These are phyloP conservation scores for Syngnathus typhle DNA, from an alignment of 2,113 vertebrate genomes.

Conservation along the genomic window DNA sequence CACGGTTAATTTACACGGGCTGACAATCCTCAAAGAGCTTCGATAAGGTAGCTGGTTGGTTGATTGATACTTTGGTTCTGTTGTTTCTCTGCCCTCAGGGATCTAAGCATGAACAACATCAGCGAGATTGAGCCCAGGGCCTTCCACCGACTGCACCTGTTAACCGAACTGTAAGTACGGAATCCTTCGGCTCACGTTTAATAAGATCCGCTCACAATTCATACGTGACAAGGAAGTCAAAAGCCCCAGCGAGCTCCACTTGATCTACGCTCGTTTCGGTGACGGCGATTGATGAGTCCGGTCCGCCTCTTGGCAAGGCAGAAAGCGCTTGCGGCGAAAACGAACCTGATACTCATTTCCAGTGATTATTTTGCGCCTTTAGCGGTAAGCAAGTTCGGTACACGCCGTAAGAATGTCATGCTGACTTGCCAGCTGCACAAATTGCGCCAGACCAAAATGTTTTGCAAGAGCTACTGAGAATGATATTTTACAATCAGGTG, in stretches of 20 bases:
- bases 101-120: slow-evolving; percentile 98
- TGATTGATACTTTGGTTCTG: slow-evolving; percentile 35
- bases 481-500: too few species aligned
- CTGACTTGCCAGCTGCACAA: slow-evolving; percentile 35
- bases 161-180: slow-evolving; percentile 91
- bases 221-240: slow-evolving; percentile 38
- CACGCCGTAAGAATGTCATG: slow-evolving; percentile 33
- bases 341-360: slow-evolving; percentile 52
- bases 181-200: slow-evolving; percentile 29
- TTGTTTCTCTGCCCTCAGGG: slow-evolving; percentile 63
- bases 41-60: slow-evolving; percentile 5
- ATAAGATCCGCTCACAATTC: slow-evolving; percentile 32
- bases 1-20: slow-evolving; percentile 23
- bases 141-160: slow-evolving; percentile 81
- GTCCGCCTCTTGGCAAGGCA: slow-evolving; percentile 46
- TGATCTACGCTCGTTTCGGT: slow-evolving; percentile 24
- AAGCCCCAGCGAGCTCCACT: neutral
- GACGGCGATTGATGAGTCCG: slow-evolving; percentile 55
- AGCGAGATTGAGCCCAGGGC: slow-evolving; percentile 76
- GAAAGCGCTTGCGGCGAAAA: slow-evolving; percentile 50
- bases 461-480: neutral
- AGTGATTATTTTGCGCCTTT: slow-evolving; percentile 50
- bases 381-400: slow-evolving; percentile 43
- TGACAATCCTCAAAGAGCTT: slow-evolving; percentile 15
- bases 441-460: neutral